Conservation (phyloP, 2,797 vertebrate species). For the Enteromius viviparus region DNA sequence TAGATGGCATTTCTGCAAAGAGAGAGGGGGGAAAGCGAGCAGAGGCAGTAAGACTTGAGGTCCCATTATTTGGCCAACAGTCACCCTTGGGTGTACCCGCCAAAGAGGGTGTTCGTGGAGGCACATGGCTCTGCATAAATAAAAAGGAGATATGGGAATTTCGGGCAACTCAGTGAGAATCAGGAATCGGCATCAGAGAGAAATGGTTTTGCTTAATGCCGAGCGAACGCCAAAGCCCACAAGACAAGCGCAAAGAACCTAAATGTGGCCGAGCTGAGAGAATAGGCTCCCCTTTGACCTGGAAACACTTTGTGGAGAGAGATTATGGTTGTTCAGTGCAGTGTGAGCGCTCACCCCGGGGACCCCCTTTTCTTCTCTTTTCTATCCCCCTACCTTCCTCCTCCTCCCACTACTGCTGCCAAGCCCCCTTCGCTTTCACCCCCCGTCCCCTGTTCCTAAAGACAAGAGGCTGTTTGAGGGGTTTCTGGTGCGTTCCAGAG, state of each 20-base stretch:
- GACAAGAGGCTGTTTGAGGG: conserved; percentile 65
- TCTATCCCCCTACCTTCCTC: conserved; percentile 52
- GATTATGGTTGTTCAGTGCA: conserved; percentile 84
- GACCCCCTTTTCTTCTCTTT: conserved; percentile 66
- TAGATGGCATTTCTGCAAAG: conserved; percentile 39
- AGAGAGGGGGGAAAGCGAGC: conserved; percentile 31
- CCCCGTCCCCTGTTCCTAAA: conserved; percentile 44
- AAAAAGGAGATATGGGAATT: conserved; percentile 31
- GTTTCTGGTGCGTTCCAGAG: conserved; percentile 72
- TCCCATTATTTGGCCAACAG: conserved; percentile 57
- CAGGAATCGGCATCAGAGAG: conserved; percentile 54
- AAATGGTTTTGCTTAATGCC: conserved; percentile 35
- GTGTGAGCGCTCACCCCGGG: conserved; percentile 80
- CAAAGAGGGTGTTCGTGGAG: conserved; percentile 43
- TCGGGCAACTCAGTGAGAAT: conserved; percentile 3
- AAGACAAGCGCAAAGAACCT: conserved; percentile 48
- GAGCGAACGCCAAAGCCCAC: conserved; percentile 52
- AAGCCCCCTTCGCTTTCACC: conserved; percentile 65
- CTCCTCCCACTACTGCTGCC: conserved; percentile 58
- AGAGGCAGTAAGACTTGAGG: conserved; percentile 46
- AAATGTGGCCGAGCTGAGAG: conserved; percentile 56
- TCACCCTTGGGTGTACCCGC: conserved; percentile 53
- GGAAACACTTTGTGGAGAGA: conserved; percentile 79
- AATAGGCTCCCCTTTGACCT: conserved; percentile 78
- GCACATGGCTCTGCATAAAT: conserved; percentile 36